A percentile compares a stretch with the other conserved stretches of the same genome.
These are phyloP conservation scores for Cebidichthys violaceus DNA, from an alignment of 2,113 vertebrate genomes.

Conservation along the genomic window DNA sequence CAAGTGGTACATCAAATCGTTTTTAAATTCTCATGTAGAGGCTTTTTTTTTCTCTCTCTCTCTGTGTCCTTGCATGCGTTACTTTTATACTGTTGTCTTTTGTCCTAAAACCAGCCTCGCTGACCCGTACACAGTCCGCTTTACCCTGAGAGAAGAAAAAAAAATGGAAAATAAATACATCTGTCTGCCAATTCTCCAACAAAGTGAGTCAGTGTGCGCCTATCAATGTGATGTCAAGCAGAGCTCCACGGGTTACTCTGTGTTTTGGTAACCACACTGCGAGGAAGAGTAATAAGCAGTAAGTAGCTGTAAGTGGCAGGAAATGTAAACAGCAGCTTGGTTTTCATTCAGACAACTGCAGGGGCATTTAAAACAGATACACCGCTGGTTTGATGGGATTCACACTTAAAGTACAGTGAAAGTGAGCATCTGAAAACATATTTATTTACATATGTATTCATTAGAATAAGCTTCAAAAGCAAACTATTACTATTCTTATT, in stretches of 20 bases:
- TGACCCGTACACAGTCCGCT: conserved; percentile 37
- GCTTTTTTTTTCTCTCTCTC: neutral
- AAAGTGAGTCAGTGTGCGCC: conserved; percentile 48
- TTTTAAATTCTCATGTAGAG: neutral
- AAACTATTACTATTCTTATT: neutral
- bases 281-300: conserved; percentile 62
- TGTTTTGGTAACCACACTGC: conserved; percentile 71
- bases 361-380: conserved; percentile 11
- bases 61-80: neutral
- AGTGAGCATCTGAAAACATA: neutral
- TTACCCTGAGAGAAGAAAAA: conserved; percentile 56
- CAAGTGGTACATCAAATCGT: conserved; percentile 32
- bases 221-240: conserved; percentile 65
- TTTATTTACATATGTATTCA: neutral
- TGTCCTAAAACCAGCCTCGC: conserved; percentile 33
- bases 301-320: conserved; percentile 71
- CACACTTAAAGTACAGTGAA: neutral
- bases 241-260: conserved; percentile 47
- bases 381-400: conserved; percentile 15
- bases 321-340: conserved; percentile 68
- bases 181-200: conserved; percentile 50
- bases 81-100: conserved; percentile 31
- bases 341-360: conserved; percentile 59
- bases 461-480: neutral
- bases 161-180: conserved; percentile 62